Conservation (phyloP, 2,888 invertebrate species). For the Nomada lathburiana region DNA sequence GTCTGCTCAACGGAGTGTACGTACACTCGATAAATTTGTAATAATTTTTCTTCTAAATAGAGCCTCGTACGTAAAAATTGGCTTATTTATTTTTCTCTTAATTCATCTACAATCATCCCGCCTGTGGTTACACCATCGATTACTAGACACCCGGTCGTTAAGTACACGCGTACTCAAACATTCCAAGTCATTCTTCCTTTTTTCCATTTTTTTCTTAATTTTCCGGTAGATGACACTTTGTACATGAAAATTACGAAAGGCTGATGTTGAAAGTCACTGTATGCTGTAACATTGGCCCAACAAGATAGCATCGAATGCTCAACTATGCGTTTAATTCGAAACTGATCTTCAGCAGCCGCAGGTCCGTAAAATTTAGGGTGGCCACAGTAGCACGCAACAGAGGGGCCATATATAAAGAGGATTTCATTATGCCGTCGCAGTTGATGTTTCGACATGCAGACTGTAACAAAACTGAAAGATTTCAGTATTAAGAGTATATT, state of each 20-base stretch:
- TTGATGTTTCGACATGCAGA: slow-evolving; percentile 38
- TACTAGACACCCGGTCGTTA: too few species aligned
- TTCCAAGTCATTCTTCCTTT: too few species aligned
- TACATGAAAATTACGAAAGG: background rate
- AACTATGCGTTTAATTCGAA: slow-evolving; percentile 83
- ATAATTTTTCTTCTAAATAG: too few species aligned
- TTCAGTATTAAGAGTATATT: slow-evolving; percentile 54
- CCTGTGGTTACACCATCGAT: too few species aligned
- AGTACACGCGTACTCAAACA: too few species aligned
- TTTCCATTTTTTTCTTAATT: too few species aligned
- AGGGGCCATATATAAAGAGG: slow-evolving; percentile 48
- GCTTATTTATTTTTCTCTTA: too few species aligned
- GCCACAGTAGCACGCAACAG: slow-evolving; percentile 24
- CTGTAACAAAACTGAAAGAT: slow-evolving; percentile 35
- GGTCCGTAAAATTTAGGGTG: slow-evolving; percentile 70
- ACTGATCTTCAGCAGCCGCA: slow-evolving; percentile 59
- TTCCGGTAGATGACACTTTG: too few species aligned
- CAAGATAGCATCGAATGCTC: slow-evolving; percentile 61
- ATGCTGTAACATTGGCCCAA: slow-evolving; percentile 17
- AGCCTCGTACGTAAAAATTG: too few species aligned
- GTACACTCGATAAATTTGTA: too few species aligned
- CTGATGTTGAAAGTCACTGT: slow-evolving; percentile 49
- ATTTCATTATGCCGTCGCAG: slow-evolving; percentile 40
- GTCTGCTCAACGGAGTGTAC: too few species aligned
- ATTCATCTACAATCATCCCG: too few species aligned